Base-by-base conservation (phyloP, 2,113 vertebrate species). In the Corythornis madagascariensis region DNA sequence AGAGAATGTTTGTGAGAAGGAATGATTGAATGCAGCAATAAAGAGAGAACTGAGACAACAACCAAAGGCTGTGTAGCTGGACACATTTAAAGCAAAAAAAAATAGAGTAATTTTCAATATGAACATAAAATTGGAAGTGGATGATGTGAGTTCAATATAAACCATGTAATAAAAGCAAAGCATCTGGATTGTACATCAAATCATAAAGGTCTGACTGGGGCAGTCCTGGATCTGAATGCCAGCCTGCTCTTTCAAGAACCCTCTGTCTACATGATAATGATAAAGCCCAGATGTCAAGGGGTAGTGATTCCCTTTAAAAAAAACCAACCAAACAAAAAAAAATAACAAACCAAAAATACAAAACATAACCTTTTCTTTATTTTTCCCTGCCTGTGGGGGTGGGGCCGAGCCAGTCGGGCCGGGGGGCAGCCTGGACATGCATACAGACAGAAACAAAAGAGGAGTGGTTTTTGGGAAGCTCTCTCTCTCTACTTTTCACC, bases 51-150 rank as follows among this genome's bases (percentile, higher is more conserved):
- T 45, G 80, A 91, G 63, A 82, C 16, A 89, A 38, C 61, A 76
- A 82, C 59, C 25, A 47, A 28, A 89, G 66, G 22, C 40, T 90
- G 31, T 73, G 18, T 57, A 33, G 53, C 38, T 87, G 83, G 29
- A 63, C 77, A 87, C 28, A 78, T 88, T 95, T 92, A 78, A 94
- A 83, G 53, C 38, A 87, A 92, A 95, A 92, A 87, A 92, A 95
- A 92, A 85, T 65, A 63, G 55, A 89, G 71, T 47, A 22, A 21
- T 93, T 96, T 89, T 90, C 91, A 94, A 70, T 64, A 77, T 73
- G 76, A 86, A 75, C 29, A 61, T 91, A 84, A 90, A 96, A 95
- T 35, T 33, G 42, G 60, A 82, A 87, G 91, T 72, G 63, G 56
- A 81, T 29, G 26, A 45, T 90, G 56, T 77, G 61, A 89, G 56